Evolutionary conservation across 2,888 invertebrate species (phyloP).

Genomic region (Apoderus coryli): DNA sequence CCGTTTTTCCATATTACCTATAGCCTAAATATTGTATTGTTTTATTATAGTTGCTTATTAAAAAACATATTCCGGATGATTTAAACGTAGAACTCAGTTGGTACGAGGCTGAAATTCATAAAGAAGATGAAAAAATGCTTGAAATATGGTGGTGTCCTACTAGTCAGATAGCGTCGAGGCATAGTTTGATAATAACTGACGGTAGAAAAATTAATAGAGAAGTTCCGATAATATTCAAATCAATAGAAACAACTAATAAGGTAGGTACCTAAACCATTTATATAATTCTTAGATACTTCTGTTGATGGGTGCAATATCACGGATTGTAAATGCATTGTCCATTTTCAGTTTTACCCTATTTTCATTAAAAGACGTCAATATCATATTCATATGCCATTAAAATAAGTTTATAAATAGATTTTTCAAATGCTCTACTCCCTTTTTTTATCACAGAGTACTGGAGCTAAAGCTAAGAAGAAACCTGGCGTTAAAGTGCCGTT

Average conservation of each 20-base stretch:
- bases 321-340: too few relatives aligned
- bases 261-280: conserved; percentile 17
- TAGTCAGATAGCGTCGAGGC: conserved; percentile 42
- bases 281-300: conserved; percentile 1
- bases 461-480: conserved; percentile 10
- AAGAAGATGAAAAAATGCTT: conserved; percentile 39
- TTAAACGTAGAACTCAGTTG: conserved; percentile 42
- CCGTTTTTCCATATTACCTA: conserved; percentile 2
- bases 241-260: conserved; percentile 30
- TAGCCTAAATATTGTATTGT: conserved; percentile 1
- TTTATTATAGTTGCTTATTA: conserved; percentile 36
- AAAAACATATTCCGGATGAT: conserved; percentile 40
- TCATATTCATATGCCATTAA: too few relatives aligned
- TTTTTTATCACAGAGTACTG: conserved; percentile 7
- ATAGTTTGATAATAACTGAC: conserved; percentile 45
- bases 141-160: conserved; percentile 50
- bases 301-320: too few relatives aligned
- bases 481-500: too few relatives aligned
- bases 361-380: too few relatives aligned
- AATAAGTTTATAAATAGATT: too few relatives aligned
- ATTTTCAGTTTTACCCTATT: too few relatives aligned
- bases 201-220: conserved; percentile 50
- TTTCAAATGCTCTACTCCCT: conserved; percentile 6
- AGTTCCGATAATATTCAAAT: conserved; percentile 47
- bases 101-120: conserved; percentile 38